phyloP scores from a whole-genome alignment of 2,888 invertebrate species.

The Teleiodes luculella region DNA sequence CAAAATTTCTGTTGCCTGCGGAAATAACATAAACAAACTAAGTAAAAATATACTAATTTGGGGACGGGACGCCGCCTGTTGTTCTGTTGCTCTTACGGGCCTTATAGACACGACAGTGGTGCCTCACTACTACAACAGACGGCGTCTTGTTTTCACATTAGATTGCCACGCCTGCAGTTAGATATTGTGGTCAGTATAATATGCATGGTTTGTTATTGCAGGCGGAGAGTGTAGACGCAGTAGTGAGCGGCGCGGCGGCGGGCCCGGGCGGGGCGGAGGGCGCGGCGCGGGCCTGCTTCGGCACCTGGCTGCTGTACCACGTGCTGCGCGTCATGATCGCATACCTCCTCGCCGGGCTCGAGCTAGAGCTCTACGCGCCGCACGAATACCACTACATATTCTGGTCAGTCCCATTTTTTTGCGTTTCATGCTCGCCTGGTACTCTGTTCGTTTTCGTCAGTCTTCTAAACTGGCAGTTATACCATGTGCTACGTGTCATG shows the following conservation, averaged over 20 bases:
- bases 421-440: background rate
- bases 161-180: too few species aligned
- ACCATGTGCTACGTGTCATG: background rate
- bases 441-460: too few species aligned
- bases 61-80: too few species aligned
- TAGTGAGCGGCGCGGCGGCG: constrained; percentile 40
- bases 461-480: background rate
- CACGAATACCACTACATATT: constrained; percentile 98
- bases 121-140: too few species aligned
- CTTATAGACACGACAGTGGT: too few species aligned
- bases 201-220: constrained; percentile 40
- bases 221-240: constrained; percentile 94
- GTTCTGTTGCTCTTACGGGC: too few species aligned
- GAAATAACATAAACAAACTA: too few species aligned
- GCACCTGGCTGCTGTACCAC: constrained; percentile 97
- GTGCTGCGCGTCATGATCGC: constrained; percentile 95
- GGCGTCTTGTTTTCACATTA: too few species aligned
- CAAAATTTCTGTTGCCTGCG: too few species aligned
- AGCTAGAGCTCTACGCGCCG: constrained; percentile 95
- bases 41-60: too few species aligned
- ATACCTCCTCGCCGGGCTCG: constrained; percentile 95
- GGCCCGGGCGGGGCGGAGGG: constrained; percentile 26
- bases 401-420: constrained; percentile 79
- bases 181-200: too few species aligned
- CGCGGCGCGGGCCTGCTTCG: constrained; percentile 84